Evolutionary conservation across 2,888 invertebrate species (phyloP), one percentile per base, ranked within the genome.

Genomic region (Euplexia lucipara): DNA sequence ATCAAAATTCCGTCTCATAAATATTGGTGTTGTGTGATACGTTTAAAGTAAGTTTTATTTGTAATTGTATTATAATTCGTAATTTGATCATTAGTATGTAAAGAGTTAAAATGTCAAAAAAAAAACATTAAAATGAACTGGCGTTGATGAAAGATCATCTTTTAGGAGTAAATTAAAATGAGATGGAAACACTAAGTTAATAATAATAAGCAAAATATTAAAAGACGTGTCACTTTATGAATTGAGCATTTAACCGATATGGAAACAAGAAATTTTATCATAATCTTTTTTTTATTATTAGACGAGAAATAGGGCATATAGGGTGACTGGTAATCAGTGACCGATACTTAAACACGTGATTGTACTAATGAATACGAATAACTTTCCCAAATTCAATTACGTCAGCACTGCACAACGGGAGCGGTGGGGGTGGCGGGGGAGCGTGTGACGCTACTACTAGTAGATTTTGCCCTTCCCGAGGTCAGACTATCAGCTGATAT

Each of bases 21-120:
- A 35, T 56, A 66, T 70, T 70, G 67, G 61, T 69, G 68, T 81
- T 80, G 72, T 76, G 76, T 80, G 78, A 76, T 79, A 78, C 60
- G 52, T 75, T 75, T 39, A 71, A 45, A 61, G 57, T 79, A 79
- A 68, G 67, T 49, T 74, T 63, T 59, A 71, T 63, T 63, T 68
- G 61, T 68, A 64, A 73, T 73, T 71, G 60, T 78, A 75, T 60
- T 56, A 69, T 79, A 66, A 64, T 71, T 65, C 56, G 59, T 74
- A 53, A 56, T 48, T 70, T 59, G 58, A 62, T 53, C 56, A 60
- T 58, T 62, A 57, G 42, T 74, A 59, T 74, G 74, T 39, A 44
- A 70, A 75, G 56, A 45, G 16, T 20, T 44, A 47, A n/a, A 59
- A 42, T 58, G 41, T 41, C 44, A 44, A 49, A 32, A 39, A 41